phyloP scores from a whole-genome alignment of 1,140 invertebrate genomes.

The Hirudo medicinalis region DNA sequence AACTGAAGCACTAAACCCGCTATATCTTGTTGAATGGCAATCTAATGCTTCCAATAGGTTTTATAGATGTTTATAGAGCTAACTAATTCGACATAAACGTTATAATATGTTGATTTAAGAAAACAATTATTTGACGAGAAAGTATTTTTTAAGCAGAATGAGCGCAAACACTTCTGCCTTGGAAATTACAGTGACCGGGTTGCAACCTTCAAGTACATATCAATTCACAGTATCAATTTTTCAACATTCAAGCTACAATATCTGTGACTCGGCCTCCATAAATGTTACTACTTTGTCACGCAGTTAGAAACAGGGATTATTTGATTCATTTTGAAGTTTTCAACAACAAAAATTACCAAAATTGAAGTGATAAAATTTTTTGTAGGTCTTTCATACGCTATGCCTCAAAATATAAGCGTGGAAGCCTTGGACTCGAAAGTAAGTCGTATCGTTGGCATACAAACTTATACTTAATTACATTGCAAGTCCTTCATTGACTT shows the following conservation, averaged over 20 bases:
- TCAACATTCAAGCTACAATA: background rate
- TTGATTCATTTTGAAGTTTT: background rate
- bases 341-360: background rate
- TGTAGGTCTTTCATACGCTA: background rate
- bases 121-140: too few relatives aligned
- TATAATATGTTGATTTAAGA: too few relatives aligned
- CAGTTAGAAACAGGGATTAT: too few relatives aligned
- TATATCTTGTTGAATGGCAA: too few relatives aligned
- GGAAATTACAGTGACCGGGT: too few relatives aligned
- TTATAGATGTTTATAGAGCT: too few relatives aligned
- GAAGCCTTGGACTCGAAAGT: constrained; percentile 1
- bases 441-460: background rate
- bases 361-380: background rate
- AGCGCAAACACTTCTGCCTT: too few relatives aligned
- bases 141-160: too few relatives aligned
- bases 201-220: background rate
- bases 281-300: background rate
- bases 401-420: constrained; percentile 3
- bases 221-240: background rate
- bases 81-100: too few relatives aligned
- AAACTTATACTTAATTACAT: background rate
- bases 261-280: background rate
- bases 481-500: background rate
- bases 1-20: too few relatives aligned
- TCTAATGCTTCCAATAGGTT: too few relatives aligned